Conservation (phyloP, 2,888 invertebrate species). For the Clivina fossor region DNA sequence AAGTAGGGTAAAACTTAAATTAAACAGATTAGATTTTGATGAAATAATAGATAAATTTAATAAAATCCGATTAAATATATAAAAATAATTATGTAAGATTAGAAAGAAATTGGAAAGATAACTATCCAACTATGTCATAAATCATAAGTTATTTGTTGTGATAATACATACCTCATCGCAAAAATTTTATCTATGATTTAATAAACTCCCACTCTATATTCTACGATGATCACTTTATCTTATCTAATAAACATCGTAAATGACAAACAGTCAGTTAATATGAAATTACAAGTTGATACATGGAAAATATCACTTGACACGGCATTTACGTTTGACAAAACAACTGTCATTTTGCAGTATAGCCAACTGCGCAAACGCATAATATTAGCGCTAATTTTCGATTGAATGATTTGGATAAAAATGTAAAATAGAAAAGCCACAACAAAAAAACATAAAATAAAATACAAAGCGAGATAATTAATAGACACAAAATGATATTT, state of each 20-base stretch:
- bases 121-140: too few species aligned
- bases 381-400: not conserved
- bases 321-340: constrained; percentile 19
- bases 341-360: constrained; percentile 18
- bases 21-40: too few species aligned
- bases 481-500: not conserved
- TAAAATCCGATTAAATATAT: too few species aligned
- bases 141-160: not conserved
- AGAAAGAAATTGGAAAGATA: not conserved
- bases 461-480: not conserved
- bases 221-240: constrained; percentile 15
- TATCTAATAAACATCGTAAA: constrained; percentile 14
- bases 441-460: not conserved
- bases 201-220: constrained; percentile 6
- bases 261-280: constrained; percentile 9
- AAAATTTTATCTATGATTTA: constrained; percentile 6
- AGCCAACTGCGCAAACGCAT: not conserved
- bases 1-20: too few species aligned
- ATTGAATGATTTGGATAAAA: not conserved
- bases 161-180: constrained; percentile 16
- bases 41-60: too few species aligned
- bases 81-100: not conserved
- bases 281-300: constrained; percentile 1
- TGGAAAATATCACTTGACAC: not conserved
- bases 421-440: not conserved